Evolutionary conservation across 2,113 vertebrate species (phyloP).

Genomic region (Scomber scombrus): DNA sequence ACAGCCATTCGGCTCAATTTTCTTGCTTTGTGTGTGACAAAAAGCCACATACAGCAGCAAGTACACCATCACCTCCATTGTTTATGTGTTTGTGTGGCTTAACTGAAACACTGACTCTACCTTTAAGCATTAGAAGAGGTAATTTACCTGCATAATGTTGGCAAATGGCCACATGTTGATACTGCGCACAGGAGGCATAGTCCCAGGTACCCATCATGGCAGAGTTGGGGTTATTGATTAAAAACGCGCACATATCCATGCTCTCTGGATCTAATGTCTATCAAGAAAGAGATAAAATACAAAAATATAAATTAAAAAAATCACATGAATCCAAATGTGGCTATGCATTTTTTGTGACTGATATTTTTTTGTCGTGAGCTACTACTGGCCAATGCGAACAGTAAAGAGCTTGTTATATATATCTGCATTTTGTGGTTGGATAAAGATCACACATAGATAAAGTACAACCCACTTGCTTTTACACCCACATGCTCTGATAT

Average conservation of each 20-base stretch:
- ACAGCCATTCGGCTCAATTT: too few species aligned
- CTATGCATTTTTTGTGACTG: not conserved
- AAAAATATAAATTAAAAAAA: not conserved
- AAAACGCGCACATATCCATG: slow-evolving; percentile 86
- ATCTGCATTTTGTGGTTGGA: not conserved
- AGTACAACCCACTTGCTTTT: not conserved
- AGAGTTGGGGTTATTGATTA: slow-evolving; percentile 88
- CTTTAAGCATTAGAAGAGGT: not conserved
- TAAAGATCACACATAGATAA: not conserved
- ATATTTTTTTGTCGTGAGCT: not conserved
- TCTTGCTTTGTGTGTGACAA: too few species aligned
- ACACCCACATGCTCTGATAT: not conserved
- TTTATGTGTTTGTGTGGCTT: too few species aligned
- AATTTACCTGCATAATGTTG: slow-evolving; percentile 88
- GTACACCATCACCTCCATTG: too few species aligned
- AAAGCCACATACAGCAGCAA: too few species aligned
- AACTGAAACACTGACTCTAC: too few species aligned
- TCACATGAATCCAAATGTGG: not conserved
- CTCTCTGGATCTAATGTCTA: slow-evolving; percentile 86
- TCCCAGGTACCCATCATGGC: slow-evolving; percentile 93
- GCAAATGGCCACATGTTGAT: slow-evolving; percentile 87
- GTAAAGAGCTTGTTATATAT: too few species aligned
- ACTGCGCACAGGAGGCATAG: slow-evolving; percentile 88
- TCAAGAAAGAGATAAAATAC: slow-evolving; percentile 53
- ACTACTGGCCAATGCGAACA: not conserved